Base-by-base conservation (phyloP, 2,888 invertebrate genomes). In the Athripsodes cinereus region DNA sequence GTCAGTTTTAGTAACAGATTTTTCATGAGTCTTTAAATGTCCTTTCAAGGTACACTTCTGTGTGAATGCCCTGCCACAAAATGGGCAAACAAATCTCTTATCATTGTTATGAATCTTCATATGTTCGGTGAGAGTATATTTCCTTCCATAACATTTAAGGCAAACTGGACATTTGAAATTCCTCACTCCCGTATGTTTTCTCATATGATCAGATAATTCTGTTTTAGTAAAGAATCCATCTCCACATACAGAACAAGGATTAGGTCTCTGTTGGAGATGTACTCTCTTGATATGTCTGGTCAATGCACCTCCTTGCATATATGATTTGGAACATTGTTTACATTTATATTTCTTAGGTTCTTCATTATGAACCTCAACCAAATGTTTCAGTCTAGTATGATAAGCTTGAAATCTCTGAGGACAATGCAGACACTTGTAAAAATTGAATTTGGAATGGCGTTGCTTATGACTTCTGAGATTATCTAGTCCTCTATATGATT, bases 381-480 rank as follows among this genome's bases (percentile, higher is more conserved):
- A 72, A 64, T 78, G 78, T 22, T 74, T 77, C 57, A 69, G 73
- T 52, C 78, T 65, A 58, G 75, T 73, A 55, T 72, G 74, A 0
- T 78, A 78, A 18, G 75, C 68, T 0, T 75, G 67, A 60, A 77
- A 78, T 2, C 71, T 67, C 0, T 76, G 74, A 0, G 68, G 61
- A 55, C 78, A 78, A 44, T 69, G 59, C 0, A 69, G 67, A 40
- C 78, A 78, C 0, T 73, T 72, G 20, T 69, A 68, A 0, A 67
- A 58, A 11, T 68, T 40, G 13, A 8, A 40, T 40, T 40, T 40
- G 8, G 40, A 40, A 40, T 40, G 40, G 2, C 40, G 8, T 21
- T 46, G 58, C 21, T 60, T 60, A 31, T 62, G 62, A 11, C 52
- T 57, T 22, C 52, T 53, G 18, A 62, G 49, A 44, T 60, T 58